Percentiles rank a stretch among this genome's conserved stretches.
phyloP scores from a whole-genome alignment of 2,113 vertebrate species.

The Tichodroma muraria region DNA sequence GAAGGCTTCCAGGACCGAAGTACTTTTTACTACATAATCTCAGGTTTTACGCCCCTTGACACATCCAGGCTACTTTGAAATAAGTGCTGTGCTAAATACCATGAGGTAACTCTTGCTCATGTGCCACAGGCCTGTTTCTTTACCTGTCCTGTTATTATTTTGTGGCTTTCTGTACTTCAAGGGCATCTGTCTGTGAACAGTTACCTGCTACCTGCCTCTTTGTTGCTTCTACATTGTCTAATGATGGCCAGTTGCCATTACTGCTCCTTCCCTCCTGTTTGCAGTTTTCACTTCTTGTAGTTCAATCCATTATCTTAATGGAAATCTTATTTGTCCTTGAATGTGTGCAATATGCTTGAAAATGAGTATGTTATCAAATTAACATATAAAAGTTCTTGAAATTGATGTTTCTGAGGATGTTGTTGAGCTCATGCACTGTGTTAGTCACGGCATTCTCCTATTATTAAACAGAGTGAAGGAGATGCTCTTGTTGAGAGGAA shows the following conservation, averaged over 20 bases:
- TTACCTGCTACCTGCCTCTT: not conserved
- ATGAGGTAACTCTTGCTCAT: not conserved
- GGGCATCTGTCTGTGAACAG: not conserved
- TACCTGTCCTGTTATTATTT: not conserved
- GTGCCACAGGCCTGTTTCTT: not conserved
- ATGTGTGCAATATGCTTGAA: not conserved
- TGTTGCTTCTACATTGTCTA: not conserved
- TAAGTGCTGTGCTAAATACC: not conserved
- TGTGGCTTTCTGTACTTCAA: not conserved
- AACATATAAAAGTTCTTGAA: not conserved
- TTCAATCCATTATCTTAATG: not conserved
- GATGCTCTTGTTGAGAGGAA: not conserved
- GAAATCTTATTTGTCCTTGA: slow-evolving; percentile 7
- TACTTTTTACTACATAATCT: not conserved
- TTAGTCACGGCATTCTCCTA: not conserved
- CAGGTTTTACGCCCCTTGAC: not conserved
- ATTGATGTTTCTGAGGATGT: not conserved
- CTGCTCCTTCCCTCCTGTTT: not conserved
- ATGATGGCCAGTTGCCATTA: not conserved
- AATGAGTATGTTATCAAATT: not conserved
- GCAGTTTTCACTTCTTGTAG: not conserved
- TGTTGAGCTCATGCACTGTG: not conserved
- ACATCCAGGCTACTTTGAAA: not conserved
- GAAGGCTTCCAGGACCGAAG: not conserved
- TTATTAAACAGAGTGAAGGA: not conserved